Base-by-base conservation (phyloP, 2,888 invertebrate genomes). In the Megamerina dolium region DNA sequence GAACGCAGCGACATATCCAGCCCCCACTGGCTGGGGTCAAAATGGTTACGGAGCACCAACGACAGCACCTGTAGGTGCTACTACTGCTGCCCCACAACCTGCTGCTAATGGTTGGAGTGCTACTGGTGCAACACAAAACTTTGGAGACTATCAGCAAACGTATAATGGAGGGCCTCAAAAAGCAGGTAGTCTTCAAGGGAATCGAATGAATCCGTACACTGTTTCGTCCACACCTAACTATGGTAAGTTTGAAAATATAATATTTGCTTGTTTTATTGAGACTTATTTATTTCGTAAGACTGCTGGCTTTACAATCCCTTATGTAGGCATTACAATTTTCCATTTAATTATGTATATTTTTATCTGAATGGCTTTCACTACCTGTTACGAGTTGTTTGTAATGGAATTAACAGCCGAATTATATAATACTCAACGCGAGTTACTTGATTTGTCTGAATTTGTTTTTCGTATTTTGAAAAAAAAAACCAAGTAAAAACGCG, bases 141-240 rank as follows among this genome's bases (percentile, higher is more conserved):
- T 60, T 48, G 87, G 26, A 78, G 82, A 82, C 38, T 88, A 89
- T 66, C 87, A 88, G 58, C 88, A 88, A 66, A 80, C 82, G 41
- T 88, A 84, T 63, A 78, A 83, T 6, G 89, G 87, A 30, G 90
- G 90, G 4, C 87, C 90, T 0, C 80, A 89, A 73, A 78, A 89
- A 53, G 79, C 79, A 58, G 83, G 82, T 39, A 58, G 83, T 79
- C 70, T 81, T 75, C 62, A 80, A 79, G 54, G 55, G 36, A 86
- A 63, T 83, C 86, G 52, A 82, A 86, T 72, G 81, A 85, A 76
- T 70, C 75, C 77, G 73, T 79, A 77, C 47, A 52, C 51, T 39
- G 60, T 58, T 14, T 52, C 55, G 14, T 48, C 63, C 23, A 51
- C 60, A 41, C 60, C 60, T 35, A 54, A 59, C 45, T 63, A 61